These are phyloP conservation scores for Parnassius orleans DNA, from an alignment of 2,888 invertebrate species.

Conservation along the genomic window DNA sequence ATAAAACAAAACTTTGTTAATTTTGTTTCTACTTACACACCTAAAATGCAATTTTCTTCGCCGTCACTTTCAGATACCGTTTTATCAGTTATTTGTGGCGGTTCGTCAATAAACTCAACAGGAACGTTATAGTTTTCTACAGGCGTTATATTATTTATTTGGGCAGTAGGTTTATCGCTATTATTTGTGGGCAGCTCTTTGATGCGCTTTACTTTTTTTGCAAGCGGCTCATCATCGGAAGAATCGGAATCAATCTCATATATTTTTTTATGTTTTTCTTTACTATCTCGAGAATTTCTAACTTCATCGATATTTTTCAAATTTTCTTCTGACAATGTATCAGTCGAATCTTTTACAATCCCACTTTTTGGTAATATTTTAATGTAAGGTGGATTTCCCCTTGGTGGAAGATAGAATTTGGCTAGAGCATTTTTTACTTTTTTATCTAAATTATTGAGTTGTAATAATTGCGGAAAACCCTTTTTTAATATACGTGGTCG, in stretches of 20 bases:
- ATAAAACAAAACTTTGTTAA: neutral
- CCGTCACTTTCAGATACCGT: constrained; percentile 21
- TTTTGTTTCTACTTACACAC: constrained; percentile 35
- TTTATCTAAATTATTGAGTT: neutral
- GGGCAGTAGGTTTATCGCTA: neutral
- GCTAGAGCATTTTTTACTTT: constrained; percentile 10
- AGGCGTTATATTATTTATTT: constrained; percentile 12
- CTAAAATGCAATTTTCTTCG: constrained; percentile 46
- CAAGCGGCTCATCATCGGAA: constrained; percentile 66
- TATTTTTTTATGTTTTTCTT: neutral
- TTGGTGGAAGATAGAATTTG: constrained; percentile 9
- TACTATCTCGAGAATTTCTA: neutral
- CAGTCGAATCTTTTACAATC: neutral
- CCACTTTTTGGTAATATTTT: neutral
- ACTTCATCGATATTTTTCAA: neutral
- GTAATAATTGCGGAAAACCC: neutral
- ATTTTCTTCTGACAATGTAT: neutral
- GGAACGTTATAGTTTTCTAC: constrained; percentile 7
- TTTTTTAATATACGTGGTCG: neutral
- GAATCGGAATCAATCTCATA: constrained; percentile 35
- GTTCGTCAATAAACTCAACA: constrained; percentile 5
- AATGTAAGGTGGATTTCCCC: constrained; percentile 3
- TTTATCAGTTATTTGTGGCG: neutral
- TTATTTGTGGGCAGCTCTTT: constrained; percentile 5
- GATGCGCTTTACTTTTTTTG: constrained; percentile 50